Evolutionary conservation across 2,797 vertebrate genomes (phyloP).

Genomic region (Gymnothorax javanicus): DNA sequence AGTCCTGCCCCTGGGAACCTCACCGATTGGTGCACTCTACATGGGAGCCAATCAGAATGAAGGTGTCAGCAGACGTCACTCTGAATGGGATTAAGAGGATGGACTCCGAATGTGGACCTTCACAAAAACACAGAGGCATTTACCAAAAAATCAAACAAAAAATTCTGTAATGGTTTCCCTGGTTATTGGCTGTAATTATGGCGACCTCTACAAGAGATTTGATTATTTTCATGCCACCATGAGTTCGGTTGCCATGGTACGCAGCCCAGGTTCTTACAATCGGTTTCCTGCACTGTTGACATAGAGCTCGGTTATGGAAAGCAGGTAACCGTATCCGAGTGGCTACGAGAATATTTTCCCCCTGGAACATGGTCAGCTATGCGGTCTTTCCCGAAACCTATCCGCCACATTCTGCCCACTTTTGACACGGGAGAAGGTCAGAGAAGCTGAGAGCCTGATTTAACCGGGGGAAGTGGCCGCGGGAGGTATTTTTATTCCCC

Average conservation of each 20-base stretch:
- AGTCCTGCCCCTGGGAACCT: conserved; percentile 25
- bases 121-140: not conserved
- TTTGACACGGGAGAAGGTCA: conserved; percentile 78
- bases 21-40: not conserved
- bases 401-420: conserved; percentile 69
- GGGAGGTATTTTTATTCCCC: conserved; percentile 49
- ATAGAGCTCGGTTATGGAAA: conserved; percentile 48
- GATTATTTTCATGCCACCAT: not conserved
- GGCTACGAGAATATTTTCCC: conserved; percentile 52
- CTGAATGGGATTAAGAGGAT: not conserved
- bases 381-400: conserved; percentile 75
- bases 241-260: not conserved
- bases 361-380: conserved; percentile 66
- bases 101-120: not conserved
- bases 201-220: not conserved
- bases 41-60: not conserved
- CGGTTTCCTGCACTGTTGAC: conserved; percentile 58
- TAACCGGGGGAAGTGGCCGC: conserved; percentile 56
- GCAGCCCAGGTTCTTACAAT: conserved; percentile 26
- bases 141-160: not conserved
- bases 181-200: not conserved
- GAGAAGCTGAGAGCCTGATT: conserved; percentile 52
- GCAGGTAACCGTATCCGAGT: conserved; percentile 55
- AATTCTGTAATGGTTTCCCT: conserved; percentile 38
- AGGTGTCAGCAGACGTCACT: too few relatives aligned